Percentiles rank a stretch among this genome's conserved stretches.
Evolutionary conservation across 2,113 vertebrate species (phyloP).

Genomic region (Prinia subflava): DNA sequence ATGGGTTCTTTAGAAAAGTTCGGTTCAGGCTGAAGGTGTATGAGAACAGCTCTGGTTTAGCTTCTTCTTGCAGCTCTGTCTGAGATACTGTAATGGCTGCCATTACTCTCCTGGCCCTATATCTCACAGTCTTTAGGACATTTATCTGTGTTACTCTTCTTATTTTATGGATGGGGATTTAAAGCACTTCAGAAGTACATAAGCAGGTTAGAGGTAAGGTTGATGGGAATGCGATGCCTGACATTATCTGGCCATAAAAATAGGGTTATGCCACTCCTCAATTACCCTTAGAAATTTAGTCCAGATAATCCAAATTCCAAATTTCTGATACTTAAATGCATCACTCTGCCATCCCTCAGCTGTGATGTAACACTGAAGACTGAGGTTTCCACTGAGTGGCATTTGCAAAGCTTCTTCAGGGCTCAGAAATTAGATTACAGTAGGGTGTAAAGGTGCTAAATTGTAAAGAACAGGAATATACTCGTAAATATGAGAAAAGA

Average conservation of each 20-base stretch:
- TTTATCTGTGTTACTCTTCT: background rate
- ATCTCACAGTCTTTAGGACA: background rate
- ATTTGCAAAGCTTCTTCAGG: background rate
- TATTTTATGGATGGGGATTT: background rate
- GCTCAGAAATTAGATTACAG: background rate
- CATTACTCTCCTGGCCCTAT: background rate
- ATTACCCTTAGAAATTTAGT: background rate
- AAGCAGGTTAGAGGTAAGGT: background rate
- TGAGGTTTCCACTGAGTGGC: background rate
- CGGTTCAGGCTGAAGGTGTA: background rate
- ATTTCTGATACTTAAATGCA: background rate
- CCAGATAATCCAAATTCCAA: background rate
- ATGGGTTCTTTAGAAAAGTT: background rate
- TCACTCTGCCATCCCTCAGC: background rate
- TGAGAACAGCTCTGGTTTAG: background rate
- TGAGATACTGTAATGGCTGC: background rate
- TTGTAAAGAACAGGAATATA: background rate
- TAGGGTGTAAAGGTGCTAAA: background rate
- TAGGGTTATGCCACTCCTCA: background rate
- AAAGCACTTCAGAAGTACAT: background rate
- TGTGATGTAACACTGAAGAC: background rate
- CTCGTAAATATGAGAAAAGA: background rate
- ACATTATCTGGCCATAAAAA: background rate
- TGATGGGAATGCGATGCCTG: background rate
- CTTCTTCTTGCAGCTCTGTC: background rate